Evolutionary conservation across 2,797 vertebrate species (phyloP).

Genomic region (Centroberyx gerrardi): DNA sequence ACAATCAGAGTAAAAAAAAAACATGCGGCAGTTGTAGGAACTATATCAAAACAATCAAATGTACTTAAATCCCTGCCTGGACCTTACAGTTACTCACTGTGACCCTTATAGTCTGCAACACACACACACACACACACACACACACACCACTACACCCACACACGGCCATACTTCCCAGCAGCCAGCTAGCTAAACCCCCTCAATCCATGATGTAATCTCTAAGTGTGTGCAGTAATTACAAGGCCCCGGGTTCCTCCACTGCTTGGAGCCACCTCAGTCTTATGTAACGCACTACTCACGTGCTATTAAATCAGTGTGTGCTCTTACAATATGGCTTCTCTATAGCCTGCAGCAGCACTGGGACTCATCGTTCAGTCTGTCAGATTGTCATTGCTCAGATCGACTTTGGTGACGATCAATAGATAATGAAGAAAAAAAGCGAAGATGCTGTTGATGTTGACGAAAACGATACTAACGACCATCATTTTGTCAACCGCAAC

Average conservation of each 20-base stretch:
- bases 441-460: no score
- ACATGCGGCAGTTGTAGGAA: slow-evolving; percentile 5
- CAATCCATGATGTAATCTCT: slow-evolving; percentile 82
- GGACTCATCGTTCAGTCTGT: background rate
- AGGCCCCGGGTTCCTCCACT: slow-evolving; percentile 69
- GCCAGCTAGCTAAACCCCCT: slow-evolving; percentile 67
- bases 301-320: slow-evolving; percentile 47
- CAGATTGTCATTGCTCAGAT: background rate
- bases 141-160: slow-evolving; percentile 20
- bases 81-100: slow-evolving; percentile 1
- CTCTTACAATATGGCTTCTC: slow-evolving; percentile 68
- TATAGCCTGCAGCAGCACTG: slow-evolving; percentile 37
- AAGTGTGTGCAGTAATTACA: slow-evolving; percentile 81
- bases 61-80: slow-evolving; percentile 27
- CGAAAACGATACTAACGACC: background rate
- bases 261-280: slow-evolving; percentile 71
- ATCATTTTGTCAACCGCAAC: background rate
- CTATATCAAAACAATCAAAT: slow-evolving; percentile 36
- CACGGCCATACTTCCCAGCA: slow-evolving; percentile 43
- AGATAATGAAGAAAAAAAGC: background rate
- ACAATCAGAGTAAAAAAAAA: slow-evolving; percentile 43
- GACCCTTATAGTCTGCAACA: no score
- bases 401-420: background rate
- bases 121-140: slow-evolving; percentile 4
- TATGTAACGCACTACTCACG: slow-evolving; percentile 69